These are phyloP conservation scores for Aphis gossypii DNA, from an alignment of 1,140 invertebrate species.

Conservation along the genomic window DNA sequence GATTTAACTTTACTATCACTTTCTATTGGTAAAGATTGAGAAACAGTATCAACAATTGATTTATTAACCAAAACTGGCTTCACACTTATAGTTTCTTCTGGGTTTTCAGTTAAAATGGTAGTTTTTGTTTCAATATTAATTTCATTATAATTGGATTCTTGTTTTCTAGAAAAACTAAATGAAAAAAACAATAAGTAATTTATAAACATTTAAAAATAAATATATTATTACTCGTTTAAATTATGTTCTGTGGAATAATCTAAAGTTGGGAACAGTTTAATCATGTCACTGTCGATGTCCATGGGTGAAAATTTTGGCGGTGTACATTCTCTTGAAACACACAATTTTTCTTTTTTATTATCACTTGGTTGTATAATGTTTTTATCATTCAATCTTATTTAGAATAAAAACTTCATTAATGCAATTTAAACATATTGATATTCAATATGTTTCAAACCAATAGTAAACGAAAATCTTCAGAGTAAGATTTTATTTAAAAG, in stretches of 20 bases:
- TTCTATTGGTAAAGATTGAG: not conserved
- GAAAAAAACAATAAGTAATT: not conserved
- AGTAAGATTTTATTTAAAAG: not conserved
- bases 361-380: not conserved
- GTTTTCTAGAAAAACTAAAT: not conserved
- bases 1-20: not conserved
- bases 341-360: not conserved
- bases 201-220: not conserved
- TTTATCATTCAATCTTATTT: conserved; percentile 7
- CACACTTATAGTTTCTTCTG: not conserved
- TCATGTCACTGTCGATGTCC: conserved; percentile 38
- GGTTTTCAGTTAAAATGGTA: not conserved
- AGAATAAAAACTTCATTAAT: not conserved
- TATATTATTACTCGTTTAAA: conserved; percentile 29
- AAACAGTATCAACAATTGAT: too few species aligned
- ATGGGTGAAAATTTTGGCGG: conserved; percentile 18
- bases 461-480: not conserved
- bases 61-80: not conserved
- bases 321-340: conserved; percentile 23
- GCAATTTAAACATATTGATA: not conserved
- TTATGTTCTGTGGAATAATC: conserved; percentile 19
- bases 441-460: not conserved
- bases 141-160: not conserved
- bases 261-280: conserved; percentile 27
- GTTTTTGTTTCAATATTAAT: not conserved